These are phyloP conservation scores for Adineta ricciae DNA, from an alignment of 2,888 invertebrate genomes.

Conservation along the genomic window DNA sequence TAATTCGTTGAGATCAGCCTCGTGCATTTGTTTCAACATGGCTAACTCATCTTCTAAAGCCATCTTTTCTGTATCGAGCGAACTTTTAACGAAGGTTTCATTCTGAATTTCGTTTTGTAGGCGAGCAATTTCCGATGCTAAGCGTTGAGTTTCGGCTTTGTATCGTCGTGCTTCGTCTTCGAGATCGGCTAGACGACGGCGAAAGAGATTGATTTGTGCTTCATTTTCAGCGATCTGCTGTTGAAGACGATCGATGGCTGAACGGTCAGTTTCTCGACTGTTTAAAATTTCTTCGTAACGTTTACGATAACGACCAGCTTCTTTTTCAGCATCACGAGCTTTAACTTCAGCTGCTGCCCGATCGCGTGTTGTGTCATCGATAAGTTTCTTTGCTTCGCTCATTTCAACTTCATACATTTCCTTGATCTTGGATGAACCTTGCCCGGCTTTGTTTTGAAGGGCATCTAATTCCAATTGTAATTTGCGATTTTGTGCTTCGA, in stretches of 20 bases:
- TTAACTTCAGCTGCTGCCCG: conserved; percentile 52
- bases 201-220: conserved; percentile 31
- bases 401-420: conserved; percentile 53
- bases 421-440: conserved; percentile 48
- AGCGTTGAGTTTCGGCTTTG: conserved; percentile 33
- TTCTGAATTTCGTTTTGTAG: conserved; percentile 31
- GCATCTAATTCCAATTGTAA: conserved; percentile 46
- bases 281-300: conserved; percentile 31
- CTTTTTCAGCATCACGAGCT: conserved; percentile 33
- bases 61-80: conserved; percentile 33
- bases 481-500: conserved; percentile 51
- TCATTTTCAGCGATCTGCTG: conserved; percentile 34
- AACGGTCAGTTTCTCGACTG: conserved; percentile 27
- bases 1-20: conserved; percentile 26
- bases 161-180: conserved; percentile 34
- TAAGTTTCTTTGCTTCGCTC: conserved; percentile 51
- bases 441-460: conserved; percentile 46
- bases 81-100: conserved; percentile 26
- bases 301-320: conserved; percentile 26
- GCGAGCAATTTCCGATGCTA: conserved; percentile 30
- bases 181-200: conserved; percentile 30
- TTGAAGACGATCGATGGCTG: conserved; percentile 28
- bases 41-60: conserved; percentile 32
- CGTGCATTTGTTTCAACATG: conserved; percentile 31
- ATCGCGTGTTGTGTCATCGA: conserved; percentile 52